Evolutionary conservation across 2,888 invertebrate species (phyloP).

Genomic region (Stenurella melanura): DNA sequence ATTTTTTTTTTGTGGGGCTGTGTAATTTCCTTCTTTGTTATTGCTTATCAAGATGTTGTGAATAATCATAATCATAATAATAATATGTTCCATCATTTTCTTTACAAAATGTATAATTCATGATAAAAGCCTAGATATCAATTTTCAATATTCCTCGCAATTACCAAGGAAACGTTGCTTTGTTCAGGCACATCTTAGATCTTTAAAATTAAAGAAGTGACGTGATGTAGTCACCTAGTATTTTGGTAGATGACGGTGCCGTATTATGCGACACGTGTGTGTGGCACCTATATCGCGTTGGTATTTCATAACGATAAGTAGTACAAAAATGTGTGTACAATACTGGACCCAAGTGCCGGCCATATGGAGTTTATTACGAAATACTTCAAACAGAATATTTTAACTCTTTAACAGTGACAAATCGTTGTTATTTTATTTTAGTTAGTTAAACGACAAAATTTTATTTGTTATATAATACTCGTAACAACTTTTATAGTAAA

Average conservation of each 20-base stretch:
- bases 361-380: not conserved
- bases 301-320: constrained; percentile 2
- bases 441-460: no score
- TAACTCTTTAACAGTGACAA: not conserved
- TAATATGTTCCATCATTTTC: no score
- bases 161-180: not conserved
- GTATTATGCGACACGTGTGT: not conserved
- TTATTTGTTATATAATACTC: no score
- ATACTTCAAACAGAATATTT: not conserved
- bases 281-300: constrained; percentile 1
- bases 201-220: not conserved
- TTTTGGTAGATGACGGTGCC: not conserved
- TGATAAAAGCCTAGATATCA: no score
- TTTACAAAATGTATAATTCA: no score
- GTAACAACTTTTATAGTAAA: no score
- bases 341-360: not conserved
- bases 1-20: no score
- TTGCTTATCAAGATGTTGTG: no score
- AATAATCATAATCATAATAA: no score
- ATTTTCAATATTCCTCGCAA: no score
- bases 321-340: not conserved
- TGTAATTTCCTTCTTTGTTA: no score
- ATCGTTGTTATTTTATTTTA: not conserved
- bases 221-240: not conserved
- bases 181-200: not conserved